Base-by-base conservation (phyloP, 2,797 vertebrate species). In the Eospalax fontanierii region DNA sequence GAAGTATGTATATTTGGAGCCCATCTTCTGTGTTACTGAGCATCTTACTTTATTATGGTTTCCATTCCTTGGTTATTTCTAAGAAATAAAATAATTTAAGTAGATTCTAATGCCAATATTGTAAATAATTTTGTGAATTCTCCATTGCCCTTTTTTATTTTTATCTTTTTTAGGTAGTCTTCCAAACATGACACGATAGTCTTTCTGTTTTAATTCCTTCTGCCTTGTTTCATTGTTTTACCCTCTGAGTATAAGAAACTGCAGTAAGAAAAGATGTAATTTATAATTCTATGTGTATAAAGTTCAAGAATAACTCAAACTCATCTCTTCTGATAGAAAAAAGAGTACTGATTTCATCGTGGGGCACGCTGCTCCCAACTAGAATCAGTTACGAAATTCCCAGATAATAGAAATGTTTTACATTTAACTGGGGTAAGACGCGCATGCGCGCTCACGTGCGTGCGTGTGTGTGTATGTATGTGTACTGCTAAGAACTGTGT, bases 381-480 rank as follows among this genome's bases (percentile, higher is more conserved):
- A 21, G 19, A 88, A 68, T 9, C 6, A 8, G 3, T 4, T 6
- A 61, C 28, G 2, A 75, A 68, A 46, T 28, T 19, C 3, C 61
- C 43, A 88, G 15, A 33, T 66, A 14, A 26, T 65, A 19, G 7
- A 68, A 82, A 75, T 43, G 4, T 14, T 61, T 4, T 75, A 30
- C 10, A 57, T 30, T 16, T 81, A 35, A 40, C 30, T 33, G 15
- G 28, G 2, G 15, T 70, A 15, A 26, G 68, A 22, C 19, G 15
- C 30, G 1, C 10, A 3, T 35, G 15, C 24, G 11, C 21, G 8
- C 33, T 8, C n/a, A 12, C 19, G 1, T 19, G 7, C 18, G 26
- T 33, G 9, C n/a, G 7, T 46, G 6, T 40, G 8, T 19, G 1
- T 3, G 0, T 11, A 26, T n/a, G 8, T 35, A 3, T 57, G 10